phyloP scores from a whole-genome alignment of 37 sponge, comb jelly and placozoan species.

The Petrosia ficiformis region DNA sequence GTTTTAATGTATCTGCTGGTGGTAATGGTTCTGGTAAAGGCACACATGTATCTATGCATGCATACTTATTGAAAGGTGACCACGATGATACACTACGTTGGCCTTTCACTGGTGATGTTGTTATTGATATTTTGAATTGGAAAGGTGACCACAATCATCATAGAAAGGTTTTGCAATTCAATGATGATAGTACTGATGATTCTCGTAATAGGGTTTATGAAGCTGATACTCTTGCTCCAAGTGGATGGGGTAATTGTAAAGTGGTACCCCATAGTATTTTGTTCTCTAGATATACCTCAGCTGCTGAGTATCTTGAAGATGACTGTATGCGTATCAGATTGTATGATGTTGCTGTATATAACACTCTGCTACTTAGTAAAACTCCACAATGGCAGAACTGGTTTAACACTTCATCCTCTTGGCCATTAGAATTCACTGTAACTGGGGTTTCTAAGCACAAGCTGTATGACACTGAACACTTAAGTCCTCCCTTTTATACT shows the following conservation, averaged over 20 bases:
- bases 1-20: slow-evolving; percentile 75
- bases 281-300: neutral
- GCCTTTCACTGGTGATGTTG: neutral
- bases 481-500: slow-evolving; percentile 19
- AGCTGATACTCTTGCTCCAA: neutral
- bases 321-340: neutral
- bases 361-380: neutral
- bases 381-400: neutral
- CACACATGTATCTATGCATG: slow-evolving; percentile 66
- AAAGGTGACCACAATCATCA: neutral
- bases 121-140: slow-evolving; percentile 12
- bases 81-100: slow-evolving; percentile 1
- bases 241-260: neutral
- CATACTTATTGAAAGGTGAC: slow-evolving; percentile 55
- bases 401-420: neutral
- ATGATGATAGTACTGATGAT: neutral
- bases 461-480: neutral
- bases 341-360: neutral
- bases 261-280: neutral
- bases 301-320: slow-evolving; percentile 10
- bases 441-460: neutral
- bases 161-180: neutral
- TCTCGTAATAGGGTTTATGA: neutral
- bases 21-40: slow-evolving; percentile 78
- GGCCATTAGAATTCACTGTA: neutral